phyloP scores from a whole-genome alignment of 1,140 invertebrate genomes.

The Brachionus asplanchnoidis region DNA sequence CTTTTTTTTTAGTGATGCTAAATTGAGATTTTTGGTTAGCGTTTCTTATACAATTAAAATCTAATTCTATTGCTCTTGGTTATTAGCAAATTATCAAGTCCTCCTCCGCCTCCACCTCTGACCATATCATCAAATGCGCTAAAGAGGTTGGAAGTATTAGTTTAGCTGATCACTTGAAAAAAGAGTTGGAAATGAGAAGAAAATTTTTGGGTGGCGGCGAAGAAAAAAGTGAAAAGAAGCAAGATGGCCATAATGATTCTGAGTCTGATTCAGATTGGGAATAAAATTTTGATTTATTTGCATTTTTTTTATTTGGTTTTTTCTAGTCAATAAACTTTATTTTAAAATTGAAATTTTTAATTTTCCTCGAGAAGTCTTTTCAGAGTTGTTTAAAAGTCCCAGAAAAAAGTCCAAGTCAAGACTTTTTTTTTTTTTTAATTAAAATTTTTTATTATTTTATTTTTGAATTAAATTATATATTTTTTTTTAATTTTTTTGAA shows the following conservation, averaged over 20 bases:
- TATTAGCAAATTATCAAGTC: not conserved
- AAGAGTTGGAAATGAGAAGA: not conserved
- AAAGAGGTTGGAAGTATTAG: slow-evolving; percentile 11
- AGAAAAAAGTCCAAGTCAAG: no score
- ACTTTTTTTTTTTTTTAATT: no score
- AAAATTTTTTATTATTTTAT: no score
- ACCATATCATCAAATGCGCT: not conserved
- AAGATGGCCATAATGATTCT: not conserved
- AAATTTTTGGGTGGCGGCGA: not conserved
- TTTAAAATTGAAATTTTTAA: no score
- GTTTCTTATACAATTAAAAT: not conserved
- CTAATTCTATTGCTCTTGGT: not conserved
- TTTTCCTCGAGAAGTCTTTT: no score
- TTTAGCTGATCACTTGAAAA: slow-evolving; percentile 7
- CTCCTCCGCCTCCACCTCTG: slow-evolving; percentile 4
- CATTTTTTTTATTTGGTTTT: no score
- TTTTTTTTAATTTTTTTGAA: no score
- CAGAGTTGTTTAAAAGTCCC: no score
- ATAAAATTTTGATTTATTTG: not conserved
- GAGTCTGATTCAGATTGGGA: not conserved
- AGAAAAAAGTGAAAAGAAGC: not conserved
- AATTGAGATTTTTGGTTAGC: not conserved
- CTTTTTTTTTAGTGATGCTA: not conserved
- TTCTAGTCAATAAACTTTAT: no score
- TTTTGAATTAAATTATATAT: no score